These are phyloP conservation scores for Phenganax marumi DNA, from an alignment of 92 coral and sea anemone genomes.

Conservation along the genomic window DNA sequence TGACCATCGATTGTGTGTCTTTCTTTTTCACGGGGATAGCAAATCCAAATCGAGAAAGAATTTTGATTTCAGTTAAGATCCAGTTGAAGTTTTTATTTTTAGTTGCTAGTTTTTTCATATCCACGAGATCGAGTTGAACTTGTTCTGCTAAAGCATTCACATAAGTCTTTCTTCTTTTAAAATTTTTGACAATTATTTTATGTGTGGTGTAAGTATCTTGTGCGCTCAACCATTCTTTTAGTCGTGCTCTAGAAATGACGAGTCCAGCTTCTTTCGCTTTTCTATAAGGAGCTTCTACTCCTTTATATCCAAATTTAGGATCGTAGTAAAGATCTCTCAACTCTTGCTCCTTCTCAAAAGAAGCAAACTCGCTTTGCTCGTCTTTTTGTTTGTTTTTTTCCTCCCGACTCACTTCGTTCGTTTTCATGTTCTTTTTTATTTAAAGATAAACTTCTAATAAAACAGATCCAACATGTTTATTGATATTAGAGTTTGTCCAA, in stretches of 20 bases:
- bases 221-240: no score
- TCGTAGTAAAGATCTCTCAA: no score
- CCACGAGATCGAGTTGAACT: conserved; percentile 36
- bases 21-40: conserved; percentile 19
- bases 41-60: conserved; percentile 27
- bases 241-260: conserved; percentile 7
- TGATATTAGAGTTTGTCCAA: conserved; percentile 3
- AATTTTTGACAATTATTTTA: conserved; percentile 29
- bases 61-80: conserved; percentile 34
- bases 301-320: conserved; percentile 30
- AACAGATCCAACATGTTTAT: conserved; percentile 14
- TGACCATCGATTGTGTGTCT: conserved; percentile 26
- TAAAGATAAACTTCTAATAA: no score
- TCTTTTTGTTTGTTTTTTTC: not conserved
- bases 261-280: conserved; percentile 18
- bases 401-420: conserved; percentile 9
- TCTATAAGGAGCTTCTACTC: conserved; percentile 12
- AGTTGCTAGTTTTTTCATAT: conserved; percentile 25
- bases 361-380: not conserved
- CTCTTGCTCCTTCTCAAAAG: no score
- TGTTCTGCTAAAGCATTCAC: conserved; percentile 25
- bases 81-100: conserved; percentile 27
- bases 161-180: not conserved
- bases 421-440: conserved; percentile 16
- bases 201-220: no score